phyloP scores from a whole-genome alignment of 2,113 vertebrate genomes.

The Cyanistes caeruleus region DNA sequence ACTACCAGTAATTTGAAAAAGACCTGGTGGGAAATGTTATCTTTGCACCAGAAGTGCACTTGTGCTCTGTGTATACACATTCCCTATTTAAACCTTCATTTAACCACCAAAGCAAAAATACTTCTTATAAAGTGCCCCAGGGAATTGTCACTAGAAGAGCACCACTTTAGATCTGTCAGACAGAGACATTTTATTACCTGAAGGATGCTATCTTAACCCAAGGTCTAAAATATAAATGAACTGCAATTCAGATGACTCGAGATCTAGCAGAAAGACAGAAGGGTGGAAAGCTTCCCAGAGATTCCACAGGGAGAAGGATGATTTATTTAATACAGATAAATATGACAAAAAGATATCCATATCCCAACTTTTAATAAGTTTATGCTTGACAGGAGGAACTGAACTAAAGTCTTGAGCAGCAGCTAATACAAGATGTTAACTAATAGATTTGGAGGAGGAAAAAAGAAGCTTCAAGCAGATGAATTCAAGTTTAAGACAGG shows the following conservation, averaged over 20 bases:
- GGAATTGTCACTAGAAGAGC: background rate
- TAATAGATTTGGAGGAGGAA: background rate
- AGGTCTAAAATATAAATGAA: conserved; percentile 54
- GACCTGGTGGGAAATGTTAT: background rate
- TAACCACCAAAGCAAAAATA: background rate
- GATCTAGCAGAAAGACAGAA: conserved; percentile 15
- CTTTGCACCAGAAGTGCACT: background rate
- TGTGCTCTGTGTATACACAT: background rate
- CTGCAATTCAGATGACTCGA: conserved; percentile 31
- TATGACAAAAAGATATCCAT: conserved; percentile 57
- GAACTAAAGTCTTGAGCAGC: conserved; percentile 12
- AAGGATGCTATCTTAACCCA: conserved; percentile 25
- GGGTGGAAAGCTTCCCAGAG: conserved; percentile 3
- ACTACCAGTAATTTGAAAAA: background rate
- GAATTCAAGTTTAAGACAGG: background rate
- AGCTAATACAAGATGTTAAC: conserved; percentile 20
- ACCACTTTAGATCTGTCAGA: conserved; percentile 21
- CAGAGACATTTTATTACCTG: conserved; percentile 23
- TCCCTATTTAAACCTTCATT: background rate
- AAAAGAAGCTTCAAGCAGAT: background rate
- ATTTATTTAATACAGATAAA: conserved; percentile 64
- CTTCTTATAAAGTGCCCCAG: background rate
- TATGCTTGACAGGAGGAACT: conserved; percentile 28
- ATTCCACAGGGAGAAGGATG: background rate
- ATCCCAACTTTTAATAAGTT: conserved; percentile 51